Evolutionary conservation across 2,113 vertebrate species (phyloP), one percentile per base, ranked within the genome.

Genomic region (Ictalurus punctatus): DNA sequence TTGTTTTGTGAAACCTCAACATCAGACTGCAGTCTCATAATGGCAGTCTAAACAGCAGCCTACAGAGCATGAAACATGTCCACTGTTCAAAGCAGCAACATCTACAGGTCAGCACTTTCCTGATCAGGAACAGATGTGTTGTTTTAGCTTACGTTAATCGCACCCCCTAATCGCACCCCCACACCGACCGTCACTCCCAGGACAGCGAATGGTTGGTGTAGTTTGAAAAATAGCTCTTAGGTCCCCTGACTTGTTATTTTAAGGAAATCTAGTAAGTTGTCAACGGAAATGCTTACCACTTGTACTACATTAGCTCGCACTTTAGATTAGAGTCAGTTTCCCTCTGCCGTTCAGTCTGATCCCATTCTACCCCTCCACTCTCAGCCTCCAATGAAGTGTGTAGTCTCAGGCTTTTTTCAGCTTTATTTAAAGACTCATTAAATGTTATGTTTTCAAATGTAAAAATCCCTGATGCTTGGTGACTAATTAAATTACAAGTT

Each of bases 41-140:
- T 3, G 48, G 25, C 78, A 9, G 48, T 78, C 71, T 79, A 84
- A 90, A 84, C 34, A 83, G 56, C 0, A 10, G 19, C 19, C 56
- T 14, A 17, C 81, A 44, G 40, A 37, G 21, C 56, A 83, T 40
- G 12, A 30, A 17, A 69, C 85, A 25, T 85, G 63, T 44, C 27
- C 37, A 79, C 16, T 78, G 25, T 69, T 89, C 34, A 88, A 87
- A 84, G 83, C 83, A 61, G 19, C 80, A 87, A 82, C 81, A 30
- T 87, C 83, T 91, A n/a, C 17, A 10, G 65, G 89, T 89, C 89
- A 90, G 17, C 0, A 14, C 76, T 58, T 85, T 85, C 54, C 85
- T 89, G 89, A 91, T 87, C 87, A 83, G 48, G n/a, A 90, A 80
- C 89, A 87, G 89, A 90, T 91, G 88, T 90, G 89, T 44, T 89